Conservation (phyloP, 2,888 invertebrate species). For the Serrognathus titanus region DNA sequence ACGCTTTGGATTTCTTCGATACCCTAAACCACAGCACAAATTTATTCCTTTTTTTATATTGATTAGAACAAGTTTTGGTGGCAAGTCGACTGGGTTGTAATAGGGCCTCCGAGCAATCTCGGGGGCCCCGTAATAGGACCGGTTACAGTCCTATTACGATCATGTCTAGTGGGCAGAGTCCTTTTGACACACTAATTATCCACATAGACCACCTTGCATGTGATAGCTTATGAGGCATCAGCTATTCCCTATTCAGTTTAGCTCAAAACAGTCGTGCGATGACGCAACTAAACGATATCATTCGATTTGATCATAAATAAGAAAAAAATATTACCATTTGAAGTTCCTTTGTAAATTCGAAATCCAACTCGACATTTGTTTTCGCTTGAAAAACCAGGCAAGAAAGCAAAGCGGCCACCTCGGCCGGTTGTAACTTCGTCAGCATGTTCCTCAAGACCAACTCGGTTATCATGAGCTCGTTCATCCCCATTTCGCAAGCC, state of each 20-base stretch:
- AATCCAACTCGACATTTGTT: slow-evolving; percentile 54
- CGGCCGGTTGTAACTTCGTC: slow-evolving; percentile 79
- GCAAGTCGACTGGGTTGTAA: no score
- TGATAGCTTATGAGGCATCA: no score
- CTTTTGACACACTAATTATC: no score
- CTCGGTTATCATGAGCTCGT: slow-evolving; percentile 92
- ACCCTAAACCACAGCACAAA: slow-evolving; percentile 51
- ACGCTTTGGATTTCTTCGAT: slow-evolving; percentile 68
- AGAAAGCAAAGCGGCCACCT: slow-evolving; percentile 92
- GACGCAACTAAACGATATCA: no score
- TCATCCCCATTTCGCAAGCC: slow-evolving; percentile 82
- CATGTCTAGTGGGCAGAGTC: no score
- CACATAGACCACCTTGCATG: no score
- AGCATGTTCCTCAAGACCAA: slow-evolving; percentile 87
- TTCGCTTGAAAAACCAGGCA: slow-evolving; percentile 90
- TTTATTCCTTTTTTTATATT: neutral
- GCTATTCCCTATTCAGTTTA: neutral
- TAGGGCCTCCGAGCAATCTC: no score
- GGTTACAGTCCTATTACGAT: no score
- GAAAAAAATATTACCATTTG: slow-evolving; percentile 47
- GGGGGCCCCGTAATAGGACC: no score
- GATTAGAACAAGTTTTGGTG: no score
- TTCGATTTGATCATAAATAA: no score
- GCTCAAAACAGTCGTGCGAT: neutral
- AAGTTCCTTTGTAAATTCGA: slow-evolving; percentile 58